A percentile compares a stretch with the other conserved stretches of the same genome.
Evolutionary conservation across 2,797 vertebrate species (phyloP).

Genomic region (Sphenopsis melanotis): DNA sequence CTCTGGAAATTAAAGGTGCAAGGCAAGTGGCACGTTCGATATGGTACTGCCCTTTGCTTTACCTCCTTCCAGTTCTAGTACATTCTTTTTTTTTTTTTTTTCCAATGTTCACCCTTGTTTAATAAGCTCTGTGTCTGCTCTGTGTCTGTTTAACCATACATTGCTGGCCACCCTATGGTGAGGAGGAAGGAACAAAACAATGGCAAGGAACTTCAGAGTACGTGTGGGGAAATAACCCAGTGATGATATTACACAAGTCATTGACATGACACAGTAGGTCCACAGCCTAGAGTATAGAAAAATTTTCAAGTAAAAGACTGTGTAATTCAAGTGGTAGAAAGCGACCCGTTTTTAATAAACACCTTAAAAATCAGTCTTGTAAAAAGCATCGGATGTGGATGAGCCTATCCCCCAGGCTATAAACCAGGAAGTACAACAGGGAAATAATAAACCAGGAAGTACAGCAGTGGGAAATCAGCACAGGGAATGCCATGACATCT

Average conservation of each 20-base stretch:
- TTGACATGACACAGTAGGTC: not conserved
- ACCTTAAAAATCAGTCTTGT: not conserved
- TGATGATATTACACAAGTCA: not conserved
- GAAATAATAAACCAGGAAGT: not conserved
- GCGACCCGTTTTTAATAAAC: not conserved
- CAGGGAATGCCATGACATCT: not conserved
- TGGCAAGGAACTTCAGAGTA: not conserved
- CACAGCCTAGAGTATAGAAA: not conserved
- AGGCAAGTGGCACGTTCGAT: not conserved
- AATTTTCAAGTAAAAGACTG: not conserved
- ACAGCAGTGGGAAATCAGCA: not conserved
- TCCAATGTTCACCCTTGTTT: not conserved
- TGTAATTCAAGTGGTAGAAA: not conserved
- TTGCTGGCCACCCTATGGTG: not conserved
- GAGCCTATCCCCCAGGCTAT: rapidly evolving
- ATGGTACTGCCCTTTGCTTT: not conserved
- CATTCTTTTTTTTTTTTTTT: not conserved
- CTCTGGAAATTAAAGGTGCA: not conserved
- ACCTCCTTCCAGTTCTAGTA: not conserved
- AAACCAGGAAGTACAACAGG: not conserved
- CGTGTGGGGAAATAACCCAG: rapidly evolving
- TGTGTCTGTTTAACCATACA: not conserved
- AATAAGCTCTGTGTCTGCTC: not conserved
- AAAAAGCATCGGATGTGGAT: not conserved
- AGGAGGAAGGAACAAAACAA: not conserved